Percentiles rank a stretch among this genome's conserved stretches.
Evolutionary conservation across 2,113 vertebrate genomes (phyloP).

Genomic region (Gopherus evgoodei): DNA sequence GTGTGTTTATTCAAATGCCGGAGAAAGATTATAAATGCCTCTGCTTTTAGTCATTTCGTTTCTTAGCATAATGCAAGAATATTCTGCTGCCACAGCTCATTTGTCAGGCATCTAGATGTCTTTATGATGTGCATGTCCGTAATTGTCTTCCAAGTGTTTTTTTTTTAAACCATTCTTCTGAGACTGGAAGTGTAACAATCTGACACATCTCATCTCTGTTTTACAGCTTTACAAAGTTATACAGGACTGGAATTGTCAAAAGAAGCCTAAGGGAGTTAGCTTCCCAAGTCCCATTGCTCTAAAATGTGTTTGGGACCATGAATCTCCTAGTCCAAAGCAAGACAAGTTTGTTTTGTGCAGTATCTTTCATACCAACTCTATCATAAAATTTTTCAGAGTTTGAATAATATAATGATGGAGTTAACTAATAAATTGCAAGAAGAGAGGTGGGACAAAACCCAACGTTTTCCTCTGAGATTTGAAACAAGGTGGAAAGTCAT

Average conservation of each 20-base stretch:
- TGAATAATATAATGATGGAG: neutral
- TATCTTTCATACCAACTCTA: neutral
- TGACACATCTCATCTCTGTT: neutral
- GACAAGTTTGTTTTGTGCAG: neutral
- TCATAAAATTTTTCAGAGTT: neutral
- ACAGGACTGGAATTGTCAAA: neutral
- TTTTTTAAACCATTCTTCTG: neutral
- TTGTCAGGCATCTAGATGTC: neutral
- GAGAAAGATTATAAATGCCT: slow-evolving; percentile 17
- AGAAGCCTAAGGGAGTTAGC: neutral
- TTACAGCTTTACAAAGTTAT: neutral
- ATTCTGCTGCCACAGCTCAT: neutral
- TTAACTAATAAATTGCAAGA: neutral
- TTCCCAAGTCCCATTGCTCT: neutral
- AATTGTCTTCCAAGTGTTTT: neutral
- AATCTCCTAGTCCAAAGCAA: neutral
- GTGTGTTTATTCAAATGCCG: neutral
- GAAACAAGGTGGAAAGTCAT: neutral
- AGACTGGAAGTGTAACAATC: neutral
- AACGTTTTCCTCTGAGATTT: neutral
- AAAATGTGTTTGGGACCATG: neutral
- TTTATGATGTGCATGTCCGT: neutral
- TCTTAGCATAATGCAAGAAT: neutral
- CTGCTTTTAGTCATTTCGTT: neutral
- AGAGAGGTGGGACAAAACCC: neutral